Evolutionary conservation across 2,888 invertebrate species (phyloP).

Genomic region (Spodoptera littoralis): DNA sequence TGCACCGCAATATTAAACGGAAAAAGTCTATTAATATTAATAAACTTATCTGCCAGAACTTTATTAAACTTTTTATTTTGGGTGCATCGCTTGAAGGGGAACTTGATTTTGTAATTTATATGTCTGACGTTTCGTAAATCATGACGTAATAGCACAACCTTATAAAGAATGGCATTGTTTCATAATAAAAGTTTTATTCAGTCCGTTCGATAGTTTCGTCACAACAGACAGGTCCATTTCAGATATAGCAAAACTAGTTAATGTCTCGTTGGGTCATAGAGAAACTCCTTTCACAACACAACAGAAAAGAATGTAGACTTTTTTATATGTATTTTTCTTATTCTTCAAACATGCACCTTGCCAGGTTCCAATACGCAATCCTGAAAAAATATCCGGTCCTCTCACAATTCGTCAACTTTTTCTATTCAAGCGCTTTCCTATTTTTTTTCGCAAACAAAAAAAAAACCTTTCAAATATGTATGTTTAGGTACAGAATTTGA

Average conservation of each 20-base stretch:
- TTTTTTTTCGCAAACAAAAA: too few species aligned
- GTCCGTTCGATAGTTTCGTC: neutral
- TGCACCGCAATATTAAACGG: too few species aligned
- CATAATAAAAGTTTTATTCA: conserved; percentile 19
- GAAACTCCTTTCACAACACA: too few species aligned
- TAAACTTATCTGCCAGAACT: neutral
- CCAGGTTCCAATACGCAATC: too few species aligned
- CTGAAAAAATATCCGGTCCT: too few species aligned
- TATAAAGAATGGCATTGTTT: conserved; percentile 26
- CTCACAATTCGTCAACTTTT: too few species aligned
- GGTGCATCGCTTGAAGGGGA: conserved; percentile 15
- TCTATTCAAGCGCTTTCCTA: too few species aligned
- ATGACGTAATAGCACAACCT: conserved; percentile 20
- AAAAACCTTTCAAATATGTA: too few species aligned
- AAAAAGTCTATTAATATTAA: conserved; percentile 18
- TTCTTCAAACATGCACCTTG: too few species aligned
- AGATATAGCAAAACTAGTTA: conserved; percentile 1
- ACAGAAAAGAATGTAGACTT: too few species aligned
- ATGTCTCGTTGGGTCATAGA: neutral
- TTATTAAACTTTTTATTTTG: neutral
- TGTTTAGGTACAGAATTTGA: too few species aligned
- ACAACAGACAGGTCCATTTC: conserved; percentile 17
- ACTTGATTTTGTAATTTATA: conserved; percentile 16
- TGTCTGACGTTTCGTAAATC: neutral
- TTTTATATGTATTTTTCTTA: too few species aligned